Evolutionary conservation across 1,140 invertebrate species (phyloP), one percentile per base, ranked within the genome.

Genomic region (Hyles euphorbiae): DNA sequence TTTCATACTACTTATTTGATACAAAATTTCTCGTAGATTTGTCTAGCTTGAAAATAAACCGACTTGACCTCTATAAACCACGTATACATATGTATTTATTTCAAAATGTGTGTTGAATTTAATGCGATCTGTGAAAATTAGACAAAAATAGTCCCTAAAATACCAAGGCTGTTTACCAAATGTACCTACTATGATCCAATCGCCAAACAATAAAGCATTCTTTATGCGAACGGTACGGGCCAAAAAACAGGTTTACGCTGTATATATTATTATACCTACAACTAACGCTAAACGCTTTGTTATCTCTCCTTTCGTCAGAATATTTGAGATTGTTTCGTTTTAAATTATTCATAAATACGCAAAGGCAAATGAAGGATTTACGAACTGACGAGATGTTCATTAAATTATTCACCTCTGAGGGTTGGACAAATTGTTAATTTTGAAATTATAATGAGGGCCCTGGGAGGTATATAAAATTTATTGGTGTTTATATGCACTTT

Each of bases 281-380:
- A 48, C 57, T 59, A 69, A 77, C 58, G 63, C 64, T 70, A 74
- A 80, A 72, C 67, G 67, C 68, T 73, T 74, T 74, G 72, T 76
- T 76, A 76, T 77, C 72, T 75, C 47, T 63, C 60, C 67, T 65
- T 76, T 78, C 61, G 70, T 76, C 74, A 65, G 68, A 83, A 77
- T 83, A 78, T 72, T 74, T 73, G 46, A 75, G 51, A 79, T 54
- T 54, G 40, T 45, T 54, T 36, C 40, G 53, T 54, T 40, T 54
- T 54, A 53, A 53, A 54, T 54, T 77, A 77, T 70, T 72, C 64
- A 69, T 71, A 73, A 74, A 72, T 70, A 72, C 49, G 65, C 45
- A 40, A 49, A 55, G 44, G 58, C 61, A 50, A 50, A 44, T 50
- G 65, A 66, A 65, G 58, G 63, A 78, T 76, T 80, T 76, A 78